Percentiles rank a stretch among this genome's conserved stretches.
Evolutionary conservation across 2,113 vertebrate species (phyloP).

Genomic region (Lethenteron camtschaticum): DNA sequence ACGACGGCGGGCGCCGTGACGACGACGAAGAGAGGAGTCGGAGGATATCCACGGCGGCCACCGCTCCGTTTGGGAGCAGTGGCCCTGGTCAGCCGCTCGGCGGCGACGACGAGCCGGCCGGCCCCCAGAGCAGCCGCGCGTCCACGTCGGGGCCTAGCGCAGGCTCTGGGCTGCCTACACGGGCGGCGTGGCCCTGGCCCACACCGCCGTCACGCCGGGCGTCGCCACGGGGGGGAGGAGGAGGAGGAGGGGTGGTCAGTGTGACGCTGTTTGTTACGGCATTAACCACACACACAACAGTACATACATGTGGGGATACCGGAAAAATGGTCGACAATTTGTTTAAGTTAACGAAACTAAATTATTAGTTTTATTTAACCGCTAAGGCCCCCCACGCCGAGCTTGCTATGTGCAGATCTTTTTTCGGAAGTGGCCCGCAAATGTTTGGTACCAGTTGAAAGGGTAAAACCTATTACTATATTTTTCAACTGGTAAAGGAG

Average conservation of each 20-base stretch:
- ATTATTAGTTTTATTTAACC: too few species aligned
- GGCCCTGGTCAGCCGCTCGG: slow-evolving; percentile 69
- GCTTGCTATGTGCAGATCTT: too few species aligned
- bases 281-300: too few species aligned
- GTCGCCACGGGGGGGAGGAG: slow-evolving; percentile 14
- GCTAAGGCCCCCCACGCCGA: too few species aligned
- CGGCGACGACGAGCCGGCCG: slow-evolving; percentile 43
- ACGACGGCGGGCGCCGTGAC: slow-evolving; percentile 11
- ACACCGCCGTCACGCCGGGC: slow-evolving; percentile 32
- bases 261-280: slow-evolving; percentile 74
- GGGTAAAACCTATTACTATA: too few species aligned
- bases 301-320: too few species aligned
- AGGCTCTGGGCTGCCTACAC: slow-evolving; percentile 79
- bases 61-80: slow-evolving; percentile 70
- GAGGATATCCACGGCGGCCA: slow-evolving; percentile 11
- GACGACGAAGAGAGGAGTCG: slow-evolving; percentile 7
- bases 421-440: too few species aligned
- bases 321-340: too few species aligned
- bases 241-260: slow-evolving; percentile 33
- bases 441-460: too few species aligned
- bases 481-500: too few species aligned
- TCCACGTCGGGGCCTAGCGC: slow-evolving; percentile 46
- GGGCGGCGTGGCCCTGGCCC: slow-evolving; percentile 69
- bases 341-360: too few species aligned
- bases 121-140: slow-evolving; percentile 30